Conservation (phyloP, 1,140 invertebrate species). For the Euborellia annulipes region DNA sequence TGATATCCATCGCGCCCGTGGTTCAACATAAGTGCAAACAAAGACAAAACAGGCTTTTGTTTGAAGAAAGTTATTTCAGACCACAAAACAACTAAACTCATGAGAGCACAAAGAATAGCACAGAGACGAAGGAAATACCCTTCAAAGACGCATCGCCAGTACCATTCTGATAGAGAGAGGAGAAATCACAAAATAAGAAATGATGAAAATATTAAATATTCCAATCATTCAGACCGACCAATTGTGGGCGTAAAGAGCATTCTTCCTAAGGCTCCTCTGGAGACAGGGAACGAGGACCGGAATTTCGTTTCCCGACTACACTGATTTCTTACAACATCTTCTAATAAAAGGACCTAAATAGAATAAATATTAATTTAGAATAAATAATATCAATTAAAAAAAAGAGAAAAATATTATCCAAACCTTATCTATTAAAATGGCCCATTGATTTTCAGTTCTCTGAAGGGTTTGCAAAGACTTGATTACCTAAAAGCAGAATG, state of each 20-base stretch:
- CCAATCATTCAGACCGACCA: constrained; percentile 28
- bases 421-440: constrained; percentile 54
- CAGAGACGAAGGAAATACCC: constrained; percentile 55
- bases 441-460: constrained; percentile 86
- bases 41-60: constrained; percentile 72
- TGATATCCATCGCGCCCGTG: constrained; percentile 67
- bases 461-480: constrained; percentile 76
- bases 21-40: constrained; percentile 87
- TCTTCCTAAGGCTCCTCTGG: constrained; percentile 34
- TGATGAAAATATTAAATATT: not conserved
- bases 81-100: constrained; percentile 90
- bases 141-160: constrained; percentile 76
- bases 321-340: constrained; percentile 75
- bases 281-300: constrained; percentile 53
- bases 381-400: too few species aligned
- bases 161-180: constrained; percentile 62
- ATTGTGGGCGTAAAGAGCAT: constrained; percentile 47
- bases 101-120: constrained; percentile 53
- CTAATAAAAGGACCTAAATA: constrained; percentile 39
- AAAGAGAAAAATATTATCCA: constrained; percentile 35
- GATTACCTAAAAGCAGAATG: constrained; percentile 57
- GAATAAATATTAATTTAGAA: too few species aligned
- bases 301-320: constrained; percentile 57
- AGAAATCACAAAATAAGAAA: constrained; percentile 9
- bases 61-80: constrained; percentile 97